Evolutionary conservation across 2,888 invertebrate genomes (phyloP), one percentile per base, ranked within the genome.

Genomic region (Polydrusus cervinus): DNA sequence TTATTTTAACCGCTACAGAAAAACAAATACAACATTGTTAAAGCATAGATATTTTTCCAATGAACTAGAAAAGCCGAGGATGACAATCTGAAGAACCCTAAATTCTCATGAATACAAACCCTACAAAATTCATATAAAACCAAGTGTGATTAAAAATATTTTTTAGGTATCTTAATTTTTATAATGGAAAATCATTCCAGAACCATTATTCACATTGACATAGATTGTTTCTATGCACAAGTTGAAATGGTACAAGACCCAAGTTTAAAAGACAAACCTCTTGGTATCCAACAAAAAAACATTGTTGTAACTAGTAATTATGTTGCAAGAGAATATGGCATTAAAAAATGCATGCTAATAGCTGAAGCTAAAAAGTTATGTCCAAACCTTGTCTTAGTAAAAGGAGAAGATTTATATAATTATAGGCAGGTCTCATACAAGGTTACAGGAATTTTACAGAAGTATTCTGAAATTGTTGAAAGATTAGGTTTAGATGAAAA

Each of bases 201-300:
- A 83, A 91, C 91, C 77, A 93, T 95, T 80, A 90, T 95, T 83
- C 95, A 95, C 85, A 89, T 95, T 81, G 95, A 95, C 85, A 89
- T 95, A 84, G 95, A 95, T 86, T 95, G 93, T 86, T 95, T 94
- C 87, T 95, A 95, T 87, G 95, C 95, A 75, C 95, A 95, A 90
- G 94, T 95, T 79, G 95, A 95, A 88, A 94, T 93, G 90, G 85
- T 93, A 72, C 90, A 91, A 80, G 91, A 93, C 85, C 94, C 94
- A 3, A 89, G 91, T 81, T 87, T 94, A 68, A 89, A 90, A 77
- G 88, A 88, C 68, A 90, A 91, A 80, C 94, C 95, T 34, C 86
- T 95, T 78, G 96, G 95, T 67, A 91, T 96, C 45, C 93, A 95
- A 85, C 96, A 96, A 87, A 95, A 96, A 85, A 93, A 92, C 86